Evolutionary conservation across 2,888 invertebrate genomes (phyloP), one percentile per base, ranked within the genome.

Genomic region (Cyrtodaria siliqua): DNA sequence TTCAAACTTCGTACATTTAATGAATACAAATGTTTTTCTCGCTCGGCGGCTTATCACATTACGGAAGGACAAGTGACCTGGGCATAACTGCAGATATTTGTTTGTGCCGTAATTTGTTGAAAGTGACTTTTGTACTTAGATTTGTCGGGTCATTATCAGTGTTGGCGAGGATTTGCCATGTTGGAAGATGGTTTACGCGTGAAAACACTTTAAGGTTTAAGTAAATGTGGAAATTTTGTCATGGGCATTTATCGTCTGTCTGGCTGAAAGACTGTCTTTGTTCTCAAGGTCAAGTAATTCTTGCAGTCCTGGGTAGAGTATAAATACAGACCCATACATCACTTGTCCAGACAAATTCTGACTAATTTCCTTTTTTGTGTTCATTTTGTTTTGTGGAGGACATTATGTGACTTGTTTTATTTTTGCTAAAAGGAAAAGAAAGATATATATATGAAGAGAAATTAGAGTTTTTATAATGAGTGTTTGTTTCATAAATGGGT

Each of bases 141-240:
- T 18, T 27, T 2, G n/a, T 27, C 16, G 26, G 27, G 12, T 26
- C 59, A 59, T 59, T 59, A 44, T 23, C 20, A 20, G 26, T 52
- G 33, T 29, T 62, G 29, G 2, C 4, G 9, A n/a, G 53, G 26
- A 12, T 52, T 63, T 38, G 40, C 53, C 33, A 40, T 52, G 40
- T 53, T 38, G n/a, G 52, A 18, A 67, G 59, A 50, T 57, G 67
- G 67, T 59, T 67, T 59, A 59, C 33, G 20, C 27, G 59, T 42
- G 29, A 67, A 67, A 67, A 67, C 59, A 52, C 16, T 26, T 44
- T 59, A 67, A 67, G 50, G 42, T 52, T 59, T 40, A 59, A 18
- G 59, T 67, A 67, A 67, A 67, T n/a, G n/a, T n/a, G n/a, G n/a
- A n/a, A n/a, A n/a, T n/a, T n/a, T n/a, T n/a, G n/a, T n/a, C 67